phyloP scores from a whole-genome alignment of 2,797 vertebrate genomes.

The Bovichtus variegatus region DNA sequence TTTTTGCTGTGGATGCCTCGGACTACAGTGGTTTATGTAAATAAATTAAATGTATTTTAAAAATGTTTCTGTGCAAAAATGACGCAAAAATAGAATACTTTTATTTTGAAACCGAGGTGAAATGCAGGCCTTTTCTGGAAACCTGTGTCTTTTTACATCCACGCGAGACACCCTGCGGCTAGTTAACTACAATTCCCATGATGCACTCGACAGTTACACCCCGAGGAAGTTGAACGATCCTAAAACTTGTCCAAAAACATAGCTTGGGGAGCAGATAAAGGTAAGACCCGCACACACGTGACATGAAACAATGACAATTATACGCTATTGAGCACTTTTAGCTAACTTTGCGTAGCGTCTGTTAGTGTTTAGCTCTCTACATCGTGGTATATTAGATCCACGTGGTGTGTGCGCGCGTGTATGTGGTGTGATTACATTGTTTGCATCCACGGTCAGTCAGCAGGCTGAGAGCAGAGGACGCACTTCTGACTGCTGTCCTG shows the following conservation, averaged over 20 bases:
- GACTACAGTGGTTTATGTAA: background rate
- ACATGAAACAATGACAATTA: accelerated
- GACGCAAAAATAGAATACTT: background rate
- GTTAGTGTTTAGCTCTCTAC: background rate
- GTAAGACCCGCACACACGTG: background rate
- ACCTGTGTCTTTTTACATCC: no score
- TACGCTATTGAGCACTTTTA: accelerated
- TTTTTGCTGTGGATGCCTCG: background rate
- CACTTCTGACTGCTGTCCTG: constrained; percentile 7
- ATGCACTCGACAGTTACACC: constrained; percentile 39
- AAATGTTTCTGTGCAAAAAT: background rate
- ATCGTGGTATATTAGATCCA: constrained; percentile 34
- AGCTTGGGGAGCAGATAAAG: background rate
- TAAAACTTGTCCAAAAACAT: background rate
- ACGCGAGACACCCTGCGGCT: no score
- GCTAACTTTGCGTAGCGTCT: background rate
- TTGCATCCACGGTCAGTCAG: constrained; percentile 25
- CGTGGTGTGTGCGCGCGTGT: constrained; percentile 52
- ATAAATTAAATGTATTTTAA: background rate
- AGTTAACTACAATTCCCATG: constrained; percentile 69
- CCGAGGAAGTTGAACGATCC: constrained; percentile 49
- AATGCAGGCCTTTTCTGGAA: background rate
- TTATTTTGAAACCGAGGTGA: background rate
- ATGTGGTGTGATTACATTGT: background rate
- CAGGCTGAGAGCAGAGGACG: constrained; percentile 25